Evolutionary conservation across 2,113 vertebrate species (phyloP).

Genomic region (Trogon melanurus): DNA sequence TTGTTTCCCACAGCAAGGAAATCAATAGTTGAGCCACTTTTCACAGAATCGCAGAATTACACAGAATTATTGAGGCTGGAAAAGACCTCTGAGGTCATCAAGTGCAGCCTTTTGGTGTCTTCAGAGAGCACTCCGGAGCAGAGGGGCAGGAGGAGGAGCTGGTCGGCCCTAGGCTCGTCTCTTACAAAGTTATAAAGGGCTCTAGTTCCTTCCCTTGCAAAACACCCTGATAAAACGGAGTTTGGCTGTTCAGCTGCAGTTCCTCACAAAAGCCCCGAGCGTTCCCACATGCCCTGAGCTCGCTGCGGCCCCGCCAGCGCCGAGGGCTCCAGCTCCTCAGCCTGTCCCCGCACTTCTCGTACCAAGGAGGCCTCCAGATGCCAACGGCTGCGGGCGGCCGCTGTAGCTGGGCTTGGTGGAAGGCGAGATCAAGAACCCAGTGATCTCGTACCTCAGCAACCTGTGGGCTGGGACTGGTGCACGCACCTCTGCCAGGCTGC

Average conservation of each 20-base stretch:
- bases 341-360: too few relatives aligned
- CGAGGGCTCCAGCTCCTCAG: neutral
- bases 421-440: neutral
- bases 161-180: too few relatives aligned
- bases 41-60: too few relatives aligned
- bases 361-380: neutral
- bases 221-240: too few relatives aligned
- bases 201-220: neutral
- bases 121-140: neutral
- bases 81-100: too few relatives aligned
- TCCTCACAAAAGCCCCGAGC: neutral
- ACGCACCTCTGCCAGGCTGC: neutral
- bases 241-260: neutral
- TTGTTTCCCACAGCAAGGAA: neutral
- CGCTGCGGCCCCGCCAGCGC: neutral
- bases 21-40: neutral
- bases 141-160: neutral
- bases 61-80: too few relatives aligned
- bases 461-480: neutral
- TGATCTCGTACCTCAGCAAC: fast-evolving
- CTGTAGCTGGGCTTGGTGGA: neutral
- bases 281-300: neutral
- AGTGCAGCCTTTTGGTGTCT: too few relatives aligned
- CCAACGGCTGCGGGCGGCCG: neutral
- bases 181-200: neutral